Conservation (phyloP, 2,113 vertebrate species). For the Hemiscyllium ocellatum region DNA sequence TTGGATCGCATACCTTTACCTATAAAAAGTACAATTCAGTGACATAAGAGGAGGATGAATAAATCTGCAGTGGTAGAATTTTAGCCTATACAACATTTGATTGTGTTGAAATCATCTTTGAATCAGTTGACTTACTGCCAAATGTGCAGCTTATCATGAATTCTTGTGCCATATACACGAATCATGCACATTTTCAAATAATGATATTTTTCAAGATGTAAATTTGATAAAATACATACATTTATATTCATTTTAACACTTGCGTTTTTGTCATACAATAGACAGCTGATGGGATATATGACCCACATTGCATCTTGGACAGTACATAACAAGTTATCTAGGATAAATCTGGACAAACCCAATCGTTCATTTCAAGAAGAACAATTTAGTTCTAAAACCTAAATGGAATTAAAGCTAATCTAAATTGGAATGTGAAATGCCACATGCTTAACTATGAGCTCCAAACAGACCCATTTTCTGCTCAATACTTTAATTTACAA, state of each 20-base stretch:
- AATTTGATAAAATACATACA: conserved; percentile 36
- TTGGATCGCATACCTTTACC: conserved; percentile 91
- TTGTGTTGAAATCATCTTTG: conserved; percentile 32
- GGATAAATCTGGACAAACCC: not conserved
- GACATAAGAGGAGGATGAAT: conserved; percentile 11
- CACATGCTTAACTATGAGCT: not conserved
- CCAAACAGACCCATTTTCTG: not conserved
- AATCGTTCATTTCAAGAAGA: not conserved
- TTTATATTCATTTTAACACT: conserved; percentile 35
- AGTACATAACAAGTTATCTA: not conserved
- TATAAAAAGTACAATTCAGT: conserved; percentile 59
- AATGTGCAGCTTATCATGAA: conserved; percentile 30
- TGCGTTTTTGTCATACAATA: conserved; percentile 12
- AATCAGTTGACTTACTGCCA: conserved; percentile 18
- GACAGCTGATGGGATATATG: not conserved
- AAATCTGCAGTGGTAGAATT: conserved; percentile 30
- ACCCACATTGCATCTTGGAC: not conserved
- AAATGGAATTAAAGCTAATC: conserved; percentile 24
- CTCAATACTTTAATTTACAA: not conserved
- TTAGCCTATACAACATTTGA: conserved; percentile 20
- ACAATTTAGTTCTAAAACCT: not conserved
- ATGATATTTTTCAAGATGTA: conserved; percentile 29
- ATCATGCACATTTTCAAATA: conserved; percentile 36
- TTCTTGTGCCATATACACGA: conserved; percentile 31
- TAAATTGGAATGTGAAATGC: not conserved